Evolutionary conservation across 2,888 invertebrate species (phyloP).

Genomic region (Cinara cedri): DNA sequence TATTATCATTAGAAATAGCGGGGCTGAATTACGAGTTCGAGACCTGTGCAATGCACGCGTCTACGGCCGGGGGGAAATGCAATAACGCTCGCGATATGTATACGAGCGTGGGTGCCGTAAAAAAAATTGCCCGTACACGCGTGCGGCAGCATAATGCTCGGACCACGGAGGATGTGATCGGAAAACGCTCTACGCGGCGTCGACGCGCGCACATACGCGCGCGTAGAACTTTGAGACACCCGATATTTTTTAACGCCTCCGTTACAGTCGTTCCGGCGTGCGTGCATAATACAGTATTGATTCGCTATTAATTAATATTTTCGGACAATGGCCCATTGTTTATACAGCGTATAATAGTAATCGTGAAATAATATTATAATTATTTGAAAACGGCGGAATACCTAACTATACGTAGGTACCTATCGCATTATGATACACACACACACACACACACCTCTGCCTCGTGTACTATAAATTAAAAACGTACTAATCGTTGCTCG

Average conservation of each 20-base stretch:
- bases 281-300: too few species aligned
- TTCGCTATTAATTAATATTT: conserved; percentile 1
- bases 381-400: not conserved
- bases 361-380: not conserved
- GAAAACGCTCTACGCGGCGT: not conserved
- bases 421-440: not conserved
- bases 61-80: too few species aligned
- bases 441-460: too few species aligned
- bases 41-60: not conserved
- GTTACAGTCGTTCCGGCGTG: not conserved
- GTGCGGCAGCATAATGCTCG: not conserved
- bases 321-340: not conserved
- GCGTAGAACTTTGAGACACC: not conserved
- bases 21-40: conserved; percentile 10
- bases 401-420: too few species aligned
- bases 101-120: not conserved
- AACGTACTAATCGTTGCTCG: too few species aligned
- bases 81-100: not conserved
- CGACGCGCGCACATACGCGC: not conserved
- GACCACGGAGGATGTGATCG: not conserved
- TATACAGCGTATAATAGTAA: not conserved
- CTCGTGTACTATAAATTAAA: too few species aligned
- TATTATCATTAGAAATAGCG: not conserved
- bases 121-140: not conserved
- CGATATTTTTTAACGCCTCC: not conserved